Evolutionary conservation across 2,888 invertebrate genomes (phyloP).

Genomic region (Drosophila acutilabella): DNA sequence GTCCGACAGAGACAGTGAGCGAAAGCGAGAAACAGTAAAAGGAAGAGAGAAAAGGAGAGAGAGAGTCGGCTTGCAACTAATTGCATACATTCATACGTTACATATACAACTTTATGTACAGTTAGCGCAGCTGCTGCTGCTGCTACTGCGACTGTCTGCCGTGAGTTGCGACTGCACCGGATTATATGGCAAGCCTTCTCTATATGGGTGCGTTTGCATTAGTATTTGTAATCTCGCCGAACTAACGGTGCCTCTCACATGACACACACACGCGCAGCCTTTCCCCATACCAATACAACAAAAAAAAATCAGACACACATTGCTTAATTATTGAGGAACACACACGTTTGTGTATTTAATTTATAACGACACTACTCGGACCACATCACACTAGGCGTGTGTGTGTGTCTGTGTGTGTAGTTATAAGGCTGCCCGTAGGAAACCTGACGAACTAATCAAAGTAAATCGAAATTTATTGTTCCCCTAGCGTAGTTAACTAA

Average conservation of each 20-base stretch:
- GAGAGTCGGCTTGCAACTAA: constrained; percentile 48
- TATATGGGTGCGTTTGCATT: constrained; percentile 38
- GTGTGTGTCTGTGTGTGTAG: constrained; percentile 3
- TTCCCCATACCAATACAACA: constrained; percentile 5
- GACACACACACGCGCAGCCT: constrained; percentile 18
- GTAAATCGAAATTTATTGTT: constrained; percentile 63
- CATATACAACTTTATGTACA: constrained; percentile 43
- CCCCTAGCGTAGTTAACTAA: constrained; percentile 35
- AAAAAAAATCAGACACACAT: constrained; percentile 28
- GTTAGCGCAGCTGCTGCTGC: constrained; percentile 31
- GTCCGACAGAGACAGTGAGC: constrained; percentile 3
- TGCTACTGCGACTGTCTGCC: constrained; percentile 5
- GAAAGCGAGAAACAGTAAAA: not conserved
- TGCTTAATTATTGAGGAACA: constrained; percentile 56
- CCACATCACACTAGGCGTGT: not conserved
- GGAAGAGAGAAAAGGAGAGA: constrained; percentile 2
- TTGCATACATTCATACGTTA: constrained; percentile 32
- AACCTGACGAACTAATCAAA: constrained; percentile 62
- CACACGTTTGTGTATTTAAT: constrained; percentile 36
- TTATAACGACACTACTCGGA: constrained; percentile 41
- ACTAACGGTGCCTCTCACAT: constrained; percentile 46
- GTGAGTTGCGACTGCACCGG: constrained; percentile 30
- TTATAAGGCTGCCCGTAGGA: constrained; percentile 34
- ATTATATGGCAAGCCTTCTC: constrained; percentile 48
- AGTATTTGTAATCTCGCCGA: constrained; percentile 36